Conservation (phyloP, 23 tunicate species). For the Phallusia fumigata region DNA sequence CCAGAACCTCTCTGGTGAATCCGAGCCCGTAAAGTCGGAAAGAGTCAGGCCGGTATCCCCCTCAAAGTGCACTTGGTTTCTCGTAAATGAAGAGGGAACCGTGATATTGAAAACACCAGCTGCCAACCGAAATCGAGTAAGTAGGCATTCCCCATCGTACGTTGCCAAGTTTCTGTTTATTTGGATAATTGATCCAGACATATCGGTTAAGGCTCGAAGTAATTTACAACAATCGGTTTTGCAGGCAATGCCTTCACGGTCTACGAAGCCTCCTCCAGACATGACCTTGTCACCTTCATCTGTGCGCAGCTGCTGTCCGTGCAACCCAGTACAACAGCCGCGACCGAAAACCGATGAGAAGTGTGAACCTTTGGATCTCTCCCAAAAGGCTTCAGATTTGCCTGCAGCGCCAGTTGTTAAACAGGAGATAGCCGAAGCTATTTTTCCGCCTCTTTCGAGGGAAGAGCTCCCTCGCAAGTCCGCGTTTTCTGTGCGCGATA, state of each 20-base stretch:
- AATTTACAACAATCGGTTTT: background rate
- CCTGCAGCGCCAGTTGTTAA: background rate
- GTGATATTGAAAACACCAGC: slow-evolving; percentile 48
- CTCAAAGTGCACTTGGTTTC: slow-evolving; percentile 41
- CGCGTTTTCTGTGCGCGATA: slow-evolving; percentile 29
- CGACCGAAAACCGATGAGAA: background rate
- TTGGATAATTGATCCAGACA: background rate
- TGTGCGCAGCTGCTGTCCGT: slow-evolving; percentile 10
- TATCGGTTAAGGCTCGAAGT: background rate
- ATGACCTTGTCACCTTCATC: slow-evolving; percentile 6
- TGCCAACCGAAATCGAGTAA: slow-evolving; percentile 33
- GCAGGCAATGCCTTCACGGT: background rate
- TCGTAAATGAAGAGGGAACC: slow-evolving; percentile 59
- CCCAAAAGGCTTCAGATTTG: background rate
- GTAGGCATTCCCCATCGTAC: background rate
- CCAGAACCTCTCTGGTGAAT: background rate
- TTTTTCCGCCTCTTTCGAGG: background rate
- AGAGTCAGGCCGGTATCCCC: slow-evolving; percentile 9
- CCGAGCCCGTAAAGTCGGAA: background rate
- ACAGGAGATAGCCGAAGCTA: background rate
- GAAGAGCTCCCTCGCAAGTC: background rate
- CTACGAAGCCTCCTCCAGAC: slow-evolving; percentile 8
- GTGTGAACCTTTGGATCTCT: background rate
- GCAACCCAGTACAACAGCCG: background rate
- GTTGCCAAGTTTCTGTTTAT: background rate